A percentile compares a stretch with the other conserved stretches of the same genome.
phyloP scores from a whole-genome alignment of 2,113 vertebrate species.

The Boulengeromyrus knoepffleri region DNA sequence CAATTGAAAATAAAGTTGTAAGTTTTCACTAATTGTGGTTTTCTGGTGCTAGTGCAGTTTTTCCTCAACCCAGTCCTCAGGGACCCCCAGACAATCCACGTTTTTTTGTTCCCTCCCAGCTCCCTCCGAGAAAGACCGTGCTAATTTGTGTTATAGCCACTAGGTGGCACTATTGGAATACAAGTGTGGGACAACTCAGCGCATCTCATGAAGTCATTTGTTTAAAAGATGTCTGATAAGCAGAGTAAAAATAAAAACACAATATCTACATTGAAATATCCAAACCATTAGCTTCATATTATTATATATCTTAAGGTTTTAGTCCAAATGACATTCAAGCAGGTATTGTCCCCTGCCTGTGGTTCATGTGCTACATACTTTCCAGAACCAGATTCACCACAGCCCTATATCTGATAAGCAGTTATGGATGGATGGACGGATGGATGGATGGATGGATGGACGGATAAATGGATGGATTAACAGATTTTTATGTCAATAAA shows the following conservation, averaged over 20 bases:
- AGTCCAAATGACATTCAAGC: neutral
- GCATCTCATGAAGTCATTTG: neutral
- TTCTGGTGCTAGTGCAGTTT: neutral
- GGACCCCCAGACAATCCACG: neutral
- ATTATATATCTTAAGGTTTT: neutral
- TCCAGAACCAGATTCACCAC: neutral
- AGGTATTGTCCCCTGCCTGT: neutral
- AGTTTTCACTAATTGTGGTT: neutral
- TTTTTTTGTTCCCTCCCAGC: neutral
- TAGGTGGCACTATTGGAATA: constrained; percentile 3
- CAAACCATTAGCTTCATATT: neutral
- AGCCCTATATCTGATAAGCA: neutral
- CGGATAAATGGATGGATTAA: too few relatives aligned
- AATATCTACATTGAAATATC: neutral
- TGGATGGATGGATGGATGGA: neutral
- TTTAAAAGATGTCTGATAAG: neutral
- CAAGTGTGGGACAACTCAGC: neutral
- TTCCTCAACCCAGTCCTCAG: neutral
- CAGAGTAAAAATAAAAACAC: neutral
- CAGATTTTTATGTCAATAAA: neutral
- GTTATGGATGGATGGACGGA: neutral
- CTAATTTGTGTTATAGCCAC: neutral
- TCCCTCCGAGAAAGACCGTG: neutral
- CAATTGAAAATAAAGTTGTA: neutral
- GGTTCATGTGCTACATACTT: neutral